Evolutionary conservation across 2,888 invertebrate species (phyloP).

Genomic region (Erebia ligea): DNA sequence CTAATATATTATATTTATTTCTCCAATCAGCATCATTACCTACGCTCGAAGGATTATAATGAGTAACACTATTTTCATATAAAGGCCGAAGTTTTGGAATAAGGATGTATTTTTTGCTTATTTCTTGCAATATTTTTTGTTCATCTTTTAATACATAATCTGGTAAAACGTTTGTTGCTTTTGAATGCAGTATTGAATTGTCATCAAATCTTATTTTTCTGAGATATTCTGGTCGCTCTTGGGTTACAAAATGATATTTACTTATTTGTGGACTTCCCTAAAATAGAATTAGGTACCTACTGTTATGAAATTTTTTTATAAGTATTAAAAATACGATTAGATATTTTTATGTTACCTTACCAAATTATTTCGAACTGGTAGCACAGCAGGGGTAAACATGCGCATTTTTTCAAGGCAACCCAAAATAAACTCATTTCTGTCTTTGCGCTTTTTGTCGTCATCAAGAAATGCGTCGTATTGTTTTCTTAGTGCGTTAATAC

Average conservation of each 20-base stretch:
- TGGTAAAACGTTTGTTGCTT: constrained; percentile 3
- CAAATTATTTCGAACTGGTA: constrained; percentile 51
- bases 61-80: constrained; percentile 38
- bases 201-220: constrained; percentile 15
- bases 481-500: constrained; percentile 66
- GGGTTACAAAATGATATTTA: constrained; percentile 1
- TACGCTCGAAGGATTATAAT: constrained; percentile 34
- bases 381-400: constrained; percentile 53
- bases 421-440: constrained; percentile 74
- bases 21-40: constrained; percentile 64
- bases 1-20: constrained; percentile 73
- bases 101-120: constrained; percentile 71
- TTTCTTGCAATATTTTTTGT: constrained; percentile 58
- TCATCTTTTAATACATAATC: constrained; percentile 46
- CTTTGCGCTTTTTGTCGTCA: constrained; percentile 74
- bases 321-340: neutral
- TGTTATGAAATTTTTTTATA: neutral
- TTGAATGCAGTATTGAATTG: neutral
- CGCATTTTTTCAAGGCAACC: constrained; percentile 74
- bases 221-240: constrained; percentile 8
- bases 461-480: constrained; percentile 75
- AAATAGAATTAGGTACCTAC: neutral
- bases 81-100: constrained; percentile 62
- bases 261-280: constrained; percentile 14
- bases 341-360: constrained; percentile 44